Percentiles rank a stretch among this genome's conserved stretches.
Evolutionary conservation across 2,113 vertebrate genomes (phyloP).

Genomic region (Ellobius talpinus): DNA sequence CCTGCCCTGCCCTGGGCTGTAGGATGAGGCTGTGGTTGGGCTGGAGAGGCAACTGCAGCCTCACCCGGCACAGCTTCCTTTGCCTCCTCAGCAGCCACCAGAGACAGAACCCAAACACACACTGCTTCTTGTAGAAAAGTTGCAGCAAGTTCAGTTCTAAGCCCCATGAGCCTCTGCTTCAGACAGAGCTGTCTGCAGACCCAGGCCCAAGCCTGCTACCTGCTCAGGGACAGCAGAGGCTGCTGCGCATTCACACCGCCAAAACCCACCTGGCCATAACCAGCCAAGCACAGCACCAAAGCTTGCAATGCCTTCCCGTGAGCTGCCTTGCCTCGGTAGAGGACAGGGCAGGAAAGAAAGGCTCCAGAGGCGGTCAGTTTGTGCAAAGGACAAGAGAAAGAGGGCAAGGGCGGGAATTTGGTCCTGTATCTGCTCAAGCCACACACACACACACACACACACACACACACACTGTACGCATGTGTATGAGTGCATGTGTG

Average conservation of each 20-base stretch:
- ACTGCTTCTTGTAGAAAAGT: not conserved
- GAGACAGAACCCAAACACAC: not conserved
- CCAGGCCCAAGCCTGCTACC: no score
- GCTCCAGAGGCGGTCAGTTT: not conserved
- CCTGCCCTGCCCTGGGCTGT: not conserved
- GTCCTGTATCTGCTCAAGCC: not conserved
- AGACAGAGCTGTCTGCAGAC: not conserved
- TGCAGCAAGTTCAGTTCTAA: not conserved
- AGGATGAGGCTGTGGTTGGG: not conserved
- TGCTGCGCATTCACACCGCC: not conserved
- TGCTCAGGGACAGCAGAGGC: not conserved
- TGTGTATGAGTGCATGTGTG: not conserved
- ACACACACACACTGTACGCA: not conserved
- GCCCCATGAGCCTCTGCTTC: not conserved
- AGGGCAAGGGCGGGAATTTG: not conserved
- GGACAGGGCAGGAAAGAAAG: not conserved
- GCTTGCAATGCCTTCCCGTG: not conserved
- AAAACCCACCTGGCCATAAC: no score
- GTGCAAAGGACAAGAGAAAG: not conserved
- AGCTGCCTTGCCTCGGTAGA: not conserved
- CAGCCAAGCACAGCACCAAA: not conserved
- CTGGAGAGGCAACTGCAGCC: not conserved
- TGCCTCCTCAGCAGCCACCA: no score
- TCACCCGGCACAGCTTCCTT: not conserved
- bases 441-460: not conserved